Evolutionary conservation across 2,797 vertebrate genomes (phyloP).

Genomic region (Sebastes diploproa): DNA sequence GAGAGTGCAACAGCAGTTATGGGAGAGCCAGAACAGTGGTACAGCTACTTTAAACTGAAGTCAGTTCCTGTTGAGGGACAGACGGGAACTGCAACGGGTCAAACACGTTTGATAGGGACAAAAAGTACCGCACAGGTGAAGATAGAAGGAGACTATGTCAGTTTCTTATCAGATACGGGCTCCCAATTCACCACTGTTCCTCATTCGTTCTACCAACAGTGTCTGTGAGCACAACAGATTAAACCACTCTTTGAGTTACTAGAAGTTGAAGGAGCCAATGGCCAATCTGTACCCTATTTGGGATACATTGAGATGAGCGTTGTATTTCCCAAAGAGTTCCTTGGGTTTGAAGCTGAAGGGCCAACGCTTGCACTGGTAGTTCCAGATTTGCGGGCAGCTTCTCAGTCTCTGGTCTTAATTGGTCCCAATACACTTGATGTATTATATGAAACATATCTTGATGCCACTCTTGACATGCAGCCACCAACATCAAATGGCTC

Average conservation of each 20-base stretch:
- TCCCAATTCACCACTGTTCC: background rate
- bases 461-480: background rate
- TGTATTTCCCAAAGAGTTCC: background rate
- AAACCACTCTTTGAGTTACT: background rate
- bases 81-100: slow-evolving; percentile 3
- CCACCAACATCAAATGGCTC: background rate
- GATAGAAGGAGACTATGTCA: background rate
- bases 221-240: background rate
- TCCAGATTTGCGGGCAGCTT: background rate
- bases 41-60: background rate
- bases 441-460: background rate
- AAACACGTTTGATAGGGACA: background rate
- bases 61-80: slow-evolving; percentile 15
- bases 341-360: background rate
- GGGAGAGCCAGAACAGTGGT: background rate
- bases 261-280: background rate
- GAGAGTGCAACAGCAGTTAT: background rate
- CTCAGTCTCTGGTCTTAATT: background rate
- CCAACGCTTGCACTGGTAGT: background rate
- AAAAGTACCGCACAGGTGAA: background rate
- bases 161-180: background rate
- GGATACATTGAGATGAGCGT: background rate
- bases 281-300: background rate
- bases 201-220: background rate
- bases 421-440: slow-evolving; percentile 2